Evolutionary conservation across 2,113 vertebrate genomes (phyloP).

Genomic region (Willisornis vidua): DNA sequence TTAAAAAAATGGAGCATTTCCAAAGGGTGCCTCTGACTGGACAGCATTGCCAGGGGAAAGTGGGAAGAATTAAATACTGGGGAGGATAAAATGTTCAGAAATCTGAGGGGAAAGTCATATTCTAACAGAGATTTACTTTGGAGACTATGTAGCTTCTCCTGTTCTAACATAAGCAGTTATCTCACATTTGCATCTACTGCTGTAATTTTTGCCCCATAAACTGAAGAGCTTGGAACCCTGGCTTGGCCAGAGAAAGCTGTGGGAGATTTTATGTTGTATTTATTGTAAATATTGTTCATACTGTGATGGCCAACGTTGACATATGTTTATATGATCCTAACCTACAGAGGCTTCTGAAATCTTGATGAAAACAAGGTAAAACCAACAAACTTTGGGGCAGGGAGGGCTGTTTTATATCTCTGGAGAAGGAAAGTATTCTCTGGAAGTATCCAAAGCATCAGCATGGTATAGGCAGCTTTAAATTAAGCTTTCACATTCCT

Average conservation of each 20-base stretch:
- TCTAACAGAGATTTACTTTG: background rate
- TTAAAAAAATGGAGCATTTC: background rate
- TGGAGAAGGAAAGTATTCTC: background rate
- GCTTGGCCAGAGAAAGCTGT: background rate
- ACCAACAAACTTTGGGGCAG: accelerated
- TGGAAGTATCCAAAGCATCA: background rate
- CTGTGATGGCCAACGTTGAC: accelerated
- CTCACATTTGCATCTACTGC: background rate
- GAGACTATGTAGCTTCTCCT: background rate
- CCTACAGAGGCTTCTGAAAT: background rate
- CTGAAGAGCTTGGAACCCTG: background rate
- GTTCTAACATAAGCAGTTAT: background rate
- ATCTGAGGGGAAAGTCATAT: background rate
- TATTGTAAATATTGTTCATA: background rate
- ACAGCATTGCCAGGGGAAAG: background rate
- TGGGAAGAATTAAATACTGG: background rate
- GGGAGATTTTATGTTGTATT: background rate
- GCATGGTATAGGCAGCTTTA: background rate
- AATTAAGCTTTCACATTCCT: background rate
- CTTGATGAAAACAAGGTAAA: background rate
- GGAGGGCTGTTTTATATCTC: background rate
- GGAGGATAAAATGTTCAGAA: background rate
- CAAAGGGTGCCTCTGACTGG: background rate
- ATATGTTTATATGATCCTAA: background rate
- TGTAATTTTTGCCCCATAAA: background rate